Evolutionary conservation across 1,140 invertebrate genomes (phyloP), one percentile per base, ranked within the genome.

Genomic region (Eriosoma lanigerum): DNA sequence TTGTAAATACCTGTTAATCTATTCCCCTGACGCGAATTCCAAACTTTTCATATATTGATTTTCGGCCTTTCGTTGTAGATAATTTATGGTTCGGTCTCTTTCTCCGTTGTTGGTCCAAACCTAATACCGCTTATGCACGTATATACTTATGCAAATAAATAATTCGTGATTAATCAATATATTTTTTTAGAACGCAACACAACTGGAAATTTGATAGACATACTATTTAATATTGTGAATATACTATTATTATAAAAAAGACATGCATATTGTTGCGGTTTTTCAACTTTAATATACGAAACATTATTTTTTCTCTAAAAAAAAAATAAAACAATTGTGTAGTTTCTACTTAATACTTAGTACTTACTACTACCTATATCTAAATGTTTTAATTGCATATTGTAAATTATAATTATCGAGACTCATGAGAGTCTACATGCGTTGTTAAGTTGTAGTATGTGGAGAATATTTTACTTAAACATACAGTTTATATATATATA

Each of bases 21-120:
- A 44, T 38, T 44, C 21, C 15, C 13, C 6, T 76, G 54, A 58
- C 72, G 52, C 52, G n/a, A 58, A 24, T 54, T 76, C 32, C 12
- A 52, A 13, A 58, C 72, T 76, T 75, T 54, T 58, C 52, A 58
- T 58, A 38, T 76, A 76, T 76, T 76, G 72, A 76, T 76, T 76
- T 76, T 76, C 52, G 72, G 72, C 56, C 50, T 38, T 76, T 76
- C 32, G 29, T 6, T 19, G 26, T 75, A 38, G 19, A 76, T 76
- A 76, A 76, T 76, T 76, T 76, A 76, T 58, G 72, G 72, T 44
- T 19, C 15, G 52, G 58, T 32, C 52, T 8, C 58, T 75, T 58
- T 24, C 52, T 38, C 56, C 52, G 32, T 24, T 44, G 26, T 76
- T 26, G 52, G 72, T 58, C 52, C 52, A 58, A 58, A 58, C 29